Conservation (phyloP, 2,888 invertebrate genomes). For the Phengaris arion region DNA sequence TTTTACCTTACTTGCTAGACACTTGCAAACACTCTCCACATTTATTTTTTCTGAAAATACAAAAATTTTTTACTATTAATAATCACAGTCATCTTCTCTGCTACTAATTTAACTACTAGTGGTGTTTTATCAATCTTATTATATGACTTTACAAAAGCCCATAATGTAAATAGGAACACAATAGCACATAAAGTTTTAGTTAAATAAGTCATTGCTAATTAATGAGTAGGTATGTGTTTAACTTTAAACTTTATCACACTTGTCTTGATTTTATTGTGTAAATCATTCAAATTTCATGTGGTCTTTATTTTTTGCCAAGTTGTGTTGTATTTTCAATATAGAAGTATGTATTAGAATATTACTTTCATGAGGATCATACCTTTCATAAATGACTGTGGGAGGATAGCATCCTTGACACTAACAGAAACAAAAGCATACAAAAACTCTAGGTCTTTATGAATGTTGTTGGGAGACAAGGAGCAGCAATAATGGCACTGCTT, state of each 20-base stretch:
- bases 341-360: not conserved
- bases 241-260: too few relatives aligned
- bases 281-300: too few relatives aligned
- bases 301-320: too few relatives aligned
- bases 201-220: too few relatives aligned
- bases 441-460: conserved; percentile 54
- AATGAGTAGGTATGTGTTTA: too few relatives aligned
- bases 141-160: too few relatives aligned
- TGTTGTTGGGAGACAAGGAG: conserved; percentile 39
- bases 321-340: not conserved
- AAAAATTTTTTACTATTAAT: not conserved
- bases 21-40: conserved; percentile 66
- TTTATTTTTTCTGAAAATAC: conserved; percentile 52
- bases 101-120: too few relatives aligned
- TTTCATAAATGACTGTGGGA: conserved; percentile 64
- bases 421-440: conserved; percentile 67
- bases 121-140: too few relatives aligned
- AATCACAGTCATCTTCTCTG: too few relatives aligned
- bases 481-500: conserved; percentile 55
- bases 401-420: conserved; percentile 62
- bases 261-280: too few relatives aligned
- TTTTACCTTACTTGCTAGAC: conserved; percentile 61
- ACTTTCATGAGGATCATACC: conserved; percentile 46
- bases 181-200: too few relatives aligned
- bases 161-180: too few relatives aligned